Conservation (phyloP, 2,888 invertebrate genomes). For the Monoplex corrugatus region DNA sequence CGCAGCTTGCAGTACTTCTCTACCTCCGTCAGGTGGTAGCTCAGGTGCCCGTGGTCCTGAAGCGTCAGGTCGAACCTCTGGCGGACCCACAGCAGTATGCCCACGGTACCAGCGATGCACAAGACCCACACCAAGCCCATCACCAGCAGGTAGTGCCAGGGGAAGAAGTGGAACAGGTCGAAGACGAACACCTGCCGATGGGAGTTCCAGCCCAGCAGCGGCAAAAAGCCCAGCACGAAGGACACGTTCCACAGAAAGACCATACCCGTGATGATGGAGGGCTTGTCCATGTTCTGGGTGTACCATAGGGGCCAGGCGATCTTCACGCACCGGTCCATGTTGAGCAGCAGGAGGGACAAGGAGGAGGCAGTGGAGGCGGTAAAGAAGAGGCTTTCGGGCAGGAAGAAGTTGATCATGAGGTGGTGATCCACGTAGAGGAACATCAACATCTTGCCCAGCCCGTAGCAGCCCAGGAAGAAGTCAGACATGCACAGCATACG, state of each 20-base stretch:
- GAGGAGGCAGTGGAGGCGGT: conserved; percentile 69
- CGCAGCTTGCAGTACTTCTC: conserved; percentile 63
- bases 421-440: conserved; percentile 61
- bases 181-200: conserved; percentile 55
- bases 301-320: conserved; percentile 65
- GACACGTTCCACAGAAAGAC: conserved; percentile 74
- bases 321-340: conserved; percentile 69
- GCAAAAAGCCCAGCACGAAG: conserved; percentile 76
- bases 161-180: conserved; percentile 66
- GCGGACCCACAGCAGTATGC: conserved; percentile 56
- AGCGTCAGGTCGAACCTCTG: conserved; percentile 49
- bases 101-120: conserved; percentile 59
- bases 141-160: conserved; percentile 62
- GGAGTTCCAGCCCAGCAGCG: conserved; percentile 71
- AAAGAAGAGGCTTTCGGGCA: conserved; percentile 75
- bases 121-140: conserved; percentile 60
- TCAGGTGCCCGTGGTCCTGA: conserved; percentile 48
- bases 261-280: conserved; percentile 69
- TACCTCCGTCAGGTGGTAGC: conserved; percentile 60
- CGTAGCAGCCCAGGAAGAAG: conserved; percentile 70
- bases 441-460: conserved; percentile 69
- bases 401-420: conserved; percentile 73
- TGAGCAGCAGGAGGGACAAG: conserved; percentile 68
- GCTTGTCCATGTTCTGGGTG: conserved; percentile 68
- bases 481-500: conserved; percentile 67